Percentiles rank a stretch among this genome's conserved stretches.
Conservation (phyloP, 2,888 invertebrate species). For the Drosophila melanosoma region DNA sequence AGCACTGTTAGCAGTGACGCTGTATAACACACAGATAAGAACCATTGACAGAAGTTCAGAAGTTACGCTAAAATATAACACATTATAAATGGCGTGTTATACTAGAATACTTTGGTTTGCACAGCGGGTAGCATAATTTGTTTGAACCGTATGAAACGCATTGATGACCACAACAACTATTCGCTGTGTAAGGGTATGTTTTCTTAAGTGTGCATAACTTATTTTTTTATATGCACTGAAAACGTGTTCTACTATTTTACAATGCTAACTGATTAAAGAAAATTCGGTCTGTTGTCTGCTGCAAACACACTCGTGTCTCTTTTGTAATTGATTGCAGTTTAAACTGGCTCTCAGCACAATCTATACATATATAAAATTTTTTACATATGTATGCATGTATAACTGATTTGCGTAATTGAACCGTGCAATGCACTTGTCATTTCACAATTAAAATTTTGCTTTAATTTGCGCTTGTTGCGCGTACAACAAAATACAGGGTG, state of each 20-base stretch:
- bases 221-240: conserved; percentile 8
- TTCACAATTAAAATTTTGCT: conserved; percentile 25
- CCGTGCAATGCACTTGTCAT: conserved; percentile 19
- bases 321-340: conserved; percentile 51
- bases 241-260: conserved; percentile 37
- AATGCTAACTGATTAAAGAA: conserved; percentile 36
- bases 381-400: background rate
- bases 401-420: conserved; percentile 58
- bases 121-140: background rate
- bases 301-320: conserved; percentile 10
- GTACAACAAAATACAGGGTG: conserved; percentile 50
- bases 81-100: background rate
- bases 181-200: background rate
- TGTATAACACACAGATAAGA: conserved; percentile 18
- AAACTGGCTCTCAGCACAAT: conserved; percentile 33
- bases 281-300: conserved; percentile 1
- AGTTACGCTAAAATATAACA: conserved; percentile 32
- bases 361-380: conserved; percentile 2
- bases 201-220: background rate
- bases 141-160: background rate
- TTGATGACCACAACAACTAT: background rate
- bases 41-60: conserved; percentile 56
- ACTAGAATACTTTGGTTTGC: background rate
- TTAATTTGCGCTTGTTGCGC: conserved; percentile 3
- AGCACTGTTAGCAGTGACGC: conserved; percentile 13